phyloP scores from a whole-genome alignment of 53 echinoderm and acorn worm genomes.

The Henricia sp. region DNA sequence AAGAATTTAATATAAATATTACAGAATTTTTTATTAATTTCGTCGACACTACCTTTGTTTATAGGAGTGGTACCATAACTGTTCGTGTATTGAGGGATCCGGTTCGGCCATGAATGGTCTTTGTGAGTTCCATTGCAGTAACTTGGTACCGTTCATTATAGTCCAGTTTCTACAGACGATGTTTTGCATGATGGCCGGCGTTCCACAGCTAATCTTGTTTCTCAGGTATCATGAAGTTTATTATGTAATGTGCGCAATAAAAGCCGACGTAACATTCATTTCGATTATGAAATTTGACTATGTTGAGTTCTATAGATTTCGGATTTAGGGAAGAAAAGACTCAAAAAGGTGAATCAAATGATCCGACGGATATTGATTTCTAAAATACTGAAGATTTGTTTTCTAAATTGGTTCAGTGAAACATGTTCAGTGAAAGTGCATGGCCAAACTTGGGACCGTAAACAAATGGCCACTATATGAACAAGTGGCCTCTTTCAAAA shows the following conservation, averaged over 20 bases:
- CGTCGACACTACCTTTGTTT: background rate
- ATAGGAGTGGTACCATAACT: slow-evolving; percentile 33
- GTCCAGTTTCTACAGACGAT: slow-evolving; percentile 42
- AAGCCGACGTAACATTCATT: too few species aligned
- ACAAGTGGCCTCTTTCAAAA: too few species aligned
- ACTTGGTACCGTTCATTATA: slow-evolving; percentile 60
- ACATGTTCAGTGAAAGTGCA: too few species aligned
- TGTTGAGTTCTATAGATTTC: too few species aligned
- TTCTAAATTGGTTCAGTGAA: too few species aligned
- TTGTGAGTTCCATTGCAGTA: slow-evolving; percentile 56
- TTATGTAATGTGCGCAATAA: background rate
- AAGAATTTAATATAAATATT: background rate
- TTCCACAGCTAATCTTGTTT: slow-evolving; percentile 24
- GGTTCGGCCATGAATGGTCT: slow-evolving; percentile 28
- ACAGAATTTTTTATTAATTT: background rate
- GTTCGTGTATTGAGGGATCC: slow-evolving; percentile 42
- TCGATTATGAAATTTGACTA: too few species aligned
- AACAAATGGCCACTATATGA: too few species aligned
- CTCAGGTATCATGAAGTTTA: slow-evolving; percentile 18
- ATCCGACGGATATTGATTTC: too few species aligned
- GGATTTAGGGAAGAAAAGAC: too few species aligned
- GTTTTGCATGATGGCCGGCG: slow-evolving; percentile 28
- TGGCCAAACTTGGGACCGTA: too few species aligned
- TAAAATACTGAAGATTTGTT: too few species aligned
- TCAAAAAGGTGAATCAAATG: too few species aligned